Conservation (phyloP, 2,888 invertebrate genomes). For the Osmoderma eremita region DNA sequence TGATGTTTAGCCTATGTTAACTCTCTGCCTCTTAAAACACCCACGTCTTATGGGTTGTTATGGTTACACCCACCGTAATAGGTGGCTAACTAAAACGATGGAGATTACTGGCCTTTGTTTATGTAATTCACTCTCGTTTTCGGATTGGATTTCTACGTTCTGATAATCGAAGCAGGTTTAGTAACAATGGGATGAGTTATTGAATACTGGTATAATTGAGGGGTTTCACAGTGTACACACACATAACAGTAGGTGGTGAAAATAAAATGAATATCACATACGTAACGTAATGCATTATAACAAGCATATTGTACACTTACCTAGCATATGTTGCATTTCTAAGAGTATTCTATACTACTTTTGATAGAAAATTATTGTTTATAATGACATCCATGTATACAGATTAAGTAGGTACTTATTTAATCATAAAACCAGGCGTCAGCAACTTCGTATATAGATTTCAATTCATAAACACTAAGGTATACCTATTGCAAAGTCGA, state of each 20-base stretch:
- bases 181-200: slow-evolving; percentile 6
- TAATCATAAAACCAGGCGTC: no score
- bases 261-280: not conserved
- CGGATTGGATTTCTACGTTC: not conserved
- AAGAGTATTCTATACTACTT: no score
- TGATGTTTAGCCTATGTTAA: slow-evolving; percentile 33
- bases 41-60: slow-evolving; percentile 23
- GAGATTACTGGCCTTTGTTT: slow-evolving; percentile 30
- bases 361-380: no score
- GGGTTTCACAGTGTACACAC: not conserved
- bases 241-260: not conserved
- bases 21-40: slow-evolving; percentile 29
- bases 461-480: no score
- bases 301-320: no score
- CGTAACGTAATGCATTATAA: no score
- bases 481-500: no score
- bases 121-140: not conserved
- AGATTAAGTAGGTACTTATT: no score
- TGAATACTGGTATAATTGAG: not conserved
- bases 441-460: no score
- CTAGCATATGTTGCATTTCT: no score
- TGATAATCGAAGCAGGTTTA: slow-evolving; percentile 10
- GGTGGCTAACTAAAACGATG: slow-evolving; percentile 21
- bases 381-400: no score
- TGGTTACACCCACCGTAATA: slow-evolving; percentile 30